Conservation (phyloP, 2,113 vertebrate genomes). For the Gallinago undulata region DNA sequence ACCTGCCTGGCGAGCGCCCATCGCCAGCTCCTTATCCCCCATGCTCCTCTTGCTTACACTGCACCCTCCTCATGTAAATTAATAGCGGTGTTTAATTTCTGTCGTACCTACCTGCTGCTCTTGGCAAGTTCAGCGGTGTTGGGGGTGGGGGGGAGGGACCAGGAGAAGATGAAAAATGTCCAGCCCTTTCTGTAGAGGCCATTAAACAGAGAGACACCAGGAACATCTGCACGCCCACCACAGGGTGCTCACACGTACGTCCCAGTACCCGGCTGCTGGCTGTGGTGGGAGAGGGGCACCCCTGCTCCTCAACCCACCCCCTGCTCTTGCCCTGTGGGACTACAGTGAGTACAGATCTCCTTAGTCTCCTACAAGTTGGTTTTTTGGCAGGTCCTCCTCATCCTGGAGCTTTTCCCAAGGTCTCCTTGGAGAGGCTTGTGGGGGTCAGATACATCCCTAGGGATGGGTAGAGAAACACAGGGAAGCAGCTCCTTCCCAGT, state of each 20-base stretch:
- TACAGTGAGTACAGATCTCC: neutral
- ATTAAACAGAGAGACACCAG: neutral
- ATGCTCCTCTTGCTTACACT: neutral
- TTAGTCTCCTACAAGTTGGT: neutral
- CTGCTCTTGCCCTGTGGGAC: rapidly evolving
- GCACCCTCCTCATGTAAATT: slow-evolving; percentile 24
- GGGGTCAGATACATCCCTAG: neutral
- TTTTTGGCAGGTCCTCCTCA: neutral
- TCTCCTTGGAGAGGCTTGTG: neutral
- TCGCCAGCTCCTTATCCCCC: neutral
- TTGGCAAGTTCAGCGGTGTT: neutral
- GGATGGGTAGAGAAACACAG: neutral
- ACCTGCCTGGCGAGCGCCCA: neutral
- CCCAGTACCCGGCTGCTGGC: rapidly evolving
- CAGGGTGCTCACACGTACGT: rapidly evolving
- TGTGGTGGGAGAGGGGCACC: neutral
- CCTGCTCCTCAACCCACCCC: neutral
- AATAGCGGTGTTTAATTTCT: slow-evolving; percentile 5
- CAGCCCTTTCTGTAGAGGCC: neutral
- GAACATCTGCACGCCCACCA: neutral
- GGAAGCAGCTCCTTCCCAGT: neutral
- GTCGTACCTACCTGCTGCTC: neutral
- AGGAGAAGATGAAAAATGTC: neutral
- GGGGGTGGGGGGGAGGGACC: neutral
- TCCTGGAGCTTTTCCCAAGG: neutral